phyloP scores from a whole-genome alignment of 92 coral and sea anemone genomes.

The Siderastrea siderea region DNA sequence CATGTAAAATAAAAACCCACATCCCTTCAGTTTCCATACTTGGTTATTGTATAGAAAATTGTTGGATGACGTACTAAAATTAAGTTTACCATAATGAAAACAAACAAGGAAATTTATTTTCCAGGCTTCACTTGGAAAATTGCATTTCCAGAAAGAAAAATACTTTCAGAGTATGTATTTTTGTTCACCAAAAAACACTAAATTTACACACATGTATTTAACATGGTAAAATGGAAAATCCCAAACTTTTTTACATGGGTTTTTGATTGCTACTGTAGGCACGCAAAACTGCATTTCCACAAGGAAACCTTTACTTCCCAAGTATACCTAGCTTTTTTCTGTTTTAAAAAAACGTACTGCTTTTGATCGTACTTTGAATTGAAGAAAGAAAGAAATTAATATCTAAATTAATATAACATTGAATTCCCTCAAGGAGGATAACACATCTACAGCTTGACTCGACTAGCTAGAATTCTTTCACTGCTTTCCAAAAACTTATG shows the following conservation, averaged over 20 bases:
- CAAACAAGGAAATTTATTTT: slow-evolving; percentile 18
- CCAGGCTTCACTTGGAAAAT: slow-evolving; percentile 9
- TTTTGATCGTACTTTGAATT: no score
- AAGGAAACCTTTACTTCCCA: slow-evolving; percentile 14
- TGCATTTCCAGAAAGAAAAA: neutral
- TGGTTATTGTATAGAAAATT: slow-evolving; percentile 32
- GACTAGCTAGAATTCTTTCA: neutral
- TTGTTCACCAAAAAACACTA: neutral
- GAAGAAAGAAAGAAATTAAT: neutral
- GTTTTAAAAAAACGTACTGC: neutral
- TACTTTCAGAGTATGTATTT: slow-evolving; percentile 22
- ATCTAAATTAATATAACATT: neutral
- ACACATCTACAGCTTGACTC: neutral
- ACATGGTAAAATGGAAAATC: neutral
- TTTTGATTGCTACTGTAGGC: slow-evolving; percentile 20
- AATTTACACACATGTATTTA: slow-evolving; percentile 12
- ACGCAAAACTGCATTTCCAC: slow-evolving; percentile 16
- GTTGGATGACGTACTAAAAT: slow-evolving; percentile 10
- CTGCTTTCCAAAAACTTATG: neutral
- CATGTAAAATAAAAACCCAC: slow-evolving; percentile 27
- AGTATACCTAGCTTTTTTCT: neutral
- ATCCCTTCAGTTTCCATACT: neutral
- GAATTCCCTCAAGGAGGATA: neutral
- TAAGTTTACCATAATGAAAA: slow-evolving; percentile 25
- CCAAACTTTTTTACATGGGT: neutral